These are phyloP conservation scores for Meandrusa payeni DNA, from an alignment of 2,888 invertebrate genomes.

Conservation along the genomic window DNA sequence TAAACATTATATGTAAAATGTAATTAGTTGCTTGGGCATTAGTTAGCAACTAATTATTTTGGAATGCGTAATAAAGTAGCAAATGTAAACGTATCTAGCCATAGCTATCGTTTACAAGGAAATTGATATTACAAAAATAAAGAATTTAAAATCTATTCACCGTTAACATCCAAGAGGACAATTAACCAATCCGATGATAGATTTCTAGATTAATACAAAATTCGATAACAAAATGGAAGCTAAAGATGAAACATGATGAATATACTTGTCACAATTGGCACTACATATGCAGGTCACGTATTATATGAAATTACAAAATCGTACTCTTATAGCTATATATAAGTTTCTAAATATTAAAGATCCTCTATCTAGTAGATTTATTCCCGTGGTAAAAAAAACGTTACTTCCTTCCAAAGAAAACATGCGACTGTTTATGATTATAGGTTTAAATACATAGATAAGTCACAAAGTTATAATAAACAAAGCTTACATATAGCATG, in stretches of 20 bases:
- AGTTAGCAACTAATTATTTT: slow-evolving; percentile 46
- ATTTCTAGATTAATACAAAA: slow-evolving; percentile 43
- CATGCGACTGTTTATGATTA: too few species aligned
- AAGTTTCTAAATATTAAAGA: slow-evolving; percentile 45
- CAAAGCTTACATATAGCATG: too few species aligned
- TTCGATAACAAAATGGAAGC: slow-evolving; percentile 54
- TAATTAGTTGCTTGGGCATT: slow-evolving; percentile 29
- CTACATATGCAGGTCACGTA: slow-evolving; percentile 72
- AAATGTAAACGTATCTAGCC: slow-evolving; percentile 36
- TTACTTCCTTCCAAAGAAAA: slow-evolving; percentile 13
- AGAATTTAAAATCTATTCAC: slow-evolving; percentile 45
- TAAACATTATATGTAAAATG: slow-evolving; percentile 33
- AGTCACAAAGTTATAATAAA: too few species aligned
- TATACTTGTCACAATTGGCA: slow-evolving; percentile 68
- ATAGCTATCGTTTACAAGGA: slow-evolving; percentile 22
- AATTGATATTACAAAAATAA: slow-evolving; percentile 26
- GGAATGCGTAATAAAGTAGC: slow-evolving; percentile 62
- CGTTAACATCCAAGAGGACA: slow-evolving; percentile 37
- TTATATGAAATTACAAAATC: slow-evolving; percentile 67
- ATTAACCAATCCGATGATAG: slow-evolving; percentile 23
- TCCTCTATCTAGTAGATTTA: slow-evolving; percentile 34
- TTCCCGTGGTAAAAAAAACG: too few species aligned
- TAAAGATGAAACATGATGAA: slow-evolving; percentile 40
- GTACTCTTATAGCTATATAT: slow-evolving; percentile 31
- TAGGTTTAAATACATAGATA: too few species aligned